Conservation (phyloP, 1,140 invertebrate species). For the Paraescarpia echinospica region DNA sequence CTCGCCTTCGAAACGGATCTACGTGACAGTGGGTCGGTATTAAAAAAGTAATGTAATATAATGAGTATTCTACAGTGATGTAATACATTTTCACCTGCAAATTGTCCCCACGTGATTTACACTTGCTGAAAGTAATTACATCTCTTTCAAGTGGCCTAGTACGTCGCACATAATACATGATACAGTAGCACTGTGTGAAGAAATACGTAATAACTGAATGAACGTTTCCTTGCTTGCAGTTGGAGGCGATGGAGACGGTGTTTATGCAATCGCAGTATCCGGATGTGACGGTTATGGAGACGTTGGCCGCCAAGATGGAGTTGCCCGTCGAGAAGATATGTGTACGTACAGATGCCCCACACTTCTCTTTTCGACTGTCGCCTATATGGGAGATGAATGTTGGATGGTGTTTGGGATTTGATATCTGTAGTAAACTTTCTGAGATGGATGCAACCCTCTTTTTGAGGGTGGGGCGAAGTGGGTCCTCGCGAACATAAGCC, state of each 20-base stretch:
- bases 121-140: background rate
- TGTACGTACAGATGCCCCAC: background rate
- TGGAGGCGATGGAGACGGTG: slow-evolving; percentile 12
- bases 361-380: background rate
- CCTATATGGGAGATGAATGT: background rate
- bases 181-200: background rate
- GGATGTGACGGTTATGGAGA: background rate
- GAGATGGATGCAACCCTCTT: no score
- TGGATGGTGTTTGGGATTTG: no score
- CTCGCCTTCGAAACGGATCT: no score
- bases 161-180: background rate
- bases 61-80: no score
- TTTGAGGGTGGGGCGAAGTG: no score
- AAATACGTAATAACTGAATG: background rate
- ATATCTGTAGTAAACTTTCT: no score
- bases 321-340: slow-evolving; percentile 13
- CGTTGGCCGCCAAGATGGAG: background rate
- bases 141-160: background rate
- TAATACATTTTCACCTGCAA: no score
- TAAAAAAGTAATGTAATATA: no score
- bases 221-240: background rate
- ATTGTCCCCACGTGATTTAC: no score
- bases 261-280: slow-evolving; percentile 18
- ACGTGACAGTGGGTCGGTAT: no score
- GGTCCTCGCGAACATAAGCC: no score